Evolutionary conservation across 2,113 vertebrate species (phyloP).

Genomic region (Pycnonotus jocosus): DNA sequence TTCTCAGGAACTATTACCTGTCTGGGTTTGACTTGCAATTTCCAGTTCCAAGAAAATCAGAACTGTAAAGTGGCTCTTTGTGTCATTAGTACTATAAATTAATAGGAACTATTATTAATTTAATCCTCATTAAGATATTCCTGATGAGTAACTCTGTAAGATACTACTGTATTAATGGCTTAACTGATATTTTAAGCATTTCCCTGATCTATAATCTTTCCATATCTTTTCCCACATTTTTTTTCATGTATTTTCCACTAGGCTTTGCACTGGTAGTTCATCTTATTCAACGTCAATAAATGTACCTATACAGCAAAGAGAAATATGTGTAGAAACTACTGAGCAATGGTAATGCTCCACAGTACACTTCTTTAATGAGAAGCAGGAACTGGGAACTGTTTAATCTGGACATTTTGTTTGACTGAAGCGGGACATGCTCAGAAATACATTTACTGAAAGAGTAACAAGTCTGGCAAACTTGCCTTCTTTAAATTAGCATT

Average conservation of each 20-base stretch:
- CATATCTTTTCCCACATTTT: not conserved
- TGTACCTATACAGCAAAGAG: not conserved
- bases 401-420: not conserved
- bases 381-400: not conserved
- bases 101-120: not conserved
- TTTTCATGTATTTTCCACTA: not conserved
- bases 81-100: not conserved
- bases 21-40: not conserved
- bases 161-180: not conserved
- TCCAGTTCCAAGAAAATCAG: not conserved
- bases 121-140: not conserved
- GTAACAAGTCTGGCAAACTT: not conserved
- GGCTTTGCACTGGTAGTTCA: not conserved
- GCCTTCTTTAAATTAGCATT: slow-evolving; percentile 21
- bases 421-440: not conserved
- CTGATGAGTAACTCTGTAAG: not conserved
- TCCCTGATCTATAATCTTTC: not conserved
- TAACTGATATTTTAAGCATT: not conserved
- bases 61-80: not conserved
- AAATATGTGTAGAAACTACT: not conserved
- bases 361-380: not conserved
- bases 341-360: not conserved
- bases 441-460: slow-evolving; percentile 40
- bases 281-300: not conserved
- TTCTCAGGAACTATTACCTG: not conserved